phyloP scores from a whole-genome alignment of 2,888 invertebrate species.

The Leuctra nigra region DNA sequence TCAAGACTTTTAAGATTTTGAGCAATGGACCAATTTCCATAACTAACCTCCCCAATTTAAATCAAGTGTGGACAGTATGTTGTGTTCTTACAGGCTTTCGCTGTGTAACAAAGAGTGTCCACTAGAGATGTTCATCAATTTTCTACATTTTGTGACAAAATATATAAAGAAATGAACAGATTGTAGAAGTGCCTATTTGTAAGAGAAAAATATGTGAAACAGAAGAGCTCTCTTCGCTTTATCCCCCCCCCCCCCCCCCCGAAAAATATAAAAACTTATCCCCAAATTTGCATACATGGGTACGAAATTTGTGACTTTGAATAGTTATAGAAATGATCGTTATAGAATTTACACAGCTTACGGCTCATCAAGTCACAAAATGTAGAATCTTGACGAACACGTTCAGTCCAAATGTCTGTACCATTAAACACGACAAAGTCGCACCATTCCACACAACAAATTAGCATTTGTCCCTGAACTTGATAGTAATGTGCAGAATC shows the following conservation, averaged over 20 bases:
- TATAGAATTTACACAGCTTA: neutral
- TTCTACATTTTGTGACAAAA: too few relatives aligned
- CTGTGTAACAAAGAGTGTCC: constrained; percentile 2
- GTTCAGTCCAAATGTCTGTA: neutral
- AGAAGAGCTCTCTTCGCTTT: too few relatives aligned
- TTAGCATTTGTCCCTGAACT: neutral
- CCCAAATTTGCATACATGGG: too few relatives aligned
- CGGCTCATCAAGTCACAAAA: neutral
- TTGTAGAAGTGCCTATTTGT: too few relatives aligned
- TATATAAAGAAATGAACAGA: too few relatives aligned
- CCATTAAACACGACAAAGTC: constrained; percentile 1
- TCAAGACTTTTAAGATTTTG: constrained; percentile 5
- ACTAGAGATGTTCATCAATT: too few relatives aligned
- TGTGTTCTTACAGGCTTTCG: constrained; percentile 7
- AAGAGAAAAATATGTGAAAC: too few relatives aligned
- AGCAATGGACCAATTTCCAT: neutral
- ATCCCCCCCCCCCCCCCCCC: too few relatives aligned
- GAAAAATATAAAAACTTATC: too few relatives aligned
- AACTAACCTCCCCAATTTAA: neutral
- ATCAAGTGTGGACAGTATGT: constrained; percentile 12
- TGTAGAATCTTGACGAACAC: neutral
- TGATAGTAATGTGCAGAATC: neutral
- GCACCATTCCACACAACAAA: neutral
- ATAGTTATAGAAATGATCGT: neutral
- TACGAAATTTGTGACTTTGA: too few relatives aligned